Percentiles rank a stretch among this genome's conserved stretches.
Evolutionary conservation across 2,888 invertebrate genomes (phyloP).

Genomic region (Cataglyphis rosenhaueri): DNA sequence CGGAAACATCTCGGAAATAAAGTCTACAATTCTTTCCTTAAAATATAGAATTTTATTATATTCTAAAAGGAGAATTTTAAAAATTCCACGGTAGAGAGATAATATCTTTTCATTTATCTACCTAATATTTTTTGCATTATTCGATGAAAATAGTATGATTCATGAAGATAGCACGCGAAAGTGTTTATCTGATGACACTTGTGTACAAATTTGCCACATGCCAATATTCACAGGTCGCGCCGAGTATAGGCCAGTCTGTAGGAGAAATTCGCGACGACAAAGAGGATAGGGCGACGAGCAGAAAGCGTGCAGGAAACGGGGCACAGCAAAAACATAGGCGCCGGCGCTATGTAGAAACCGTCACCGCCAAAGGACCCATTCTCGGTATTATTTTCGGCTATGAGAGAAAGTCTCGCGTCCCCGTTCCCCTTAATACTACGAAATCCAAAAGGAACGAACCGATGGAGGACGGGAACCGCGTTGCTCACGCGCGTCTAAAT

Average conservation of each 20-base stretch:
- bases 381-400: constrained; percentile 77
- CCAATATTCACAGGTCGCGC: constrained; percentile 57
- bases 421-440: constrained; percentile 70
- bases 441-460: constrained; percentile 75
- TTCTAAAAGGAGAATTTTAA: neutral
- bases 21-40: neutral
- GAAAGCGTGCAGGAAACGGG: constrained; percentile 63
- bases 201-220: constrained; percentile 40
- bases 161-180: constrained; percentile 4
- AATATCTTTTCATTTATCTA: neutral
- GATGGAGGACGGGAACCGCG: constrained; percentile 40
- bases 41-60: neutral
- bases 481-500: constrained; percentile 29
- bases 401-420: constrained; percentile 66
- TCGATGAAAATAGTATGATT: constrained; percentile 22
- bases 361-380: constrained; percentile 81
- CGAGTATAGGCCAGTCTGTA: constrained; percentile 13
- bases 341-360: constrained; percentile 81
- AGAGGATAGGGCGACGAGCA: constrained; percentile 1
- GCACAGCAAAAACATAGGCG: constrained; percentile 82
- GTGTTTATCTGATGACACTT: neutral
- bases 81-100: neutral
- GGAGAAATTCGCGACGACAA: constrained; percentile 12
- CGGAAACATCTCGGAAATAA: neutral
- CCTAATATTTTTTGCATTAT: neutral